These are phyloP conservation scores for Channallabes apus DNA, from an alignment of 2,797 vertebrate species.

Conservation along the genomic window DNA sequence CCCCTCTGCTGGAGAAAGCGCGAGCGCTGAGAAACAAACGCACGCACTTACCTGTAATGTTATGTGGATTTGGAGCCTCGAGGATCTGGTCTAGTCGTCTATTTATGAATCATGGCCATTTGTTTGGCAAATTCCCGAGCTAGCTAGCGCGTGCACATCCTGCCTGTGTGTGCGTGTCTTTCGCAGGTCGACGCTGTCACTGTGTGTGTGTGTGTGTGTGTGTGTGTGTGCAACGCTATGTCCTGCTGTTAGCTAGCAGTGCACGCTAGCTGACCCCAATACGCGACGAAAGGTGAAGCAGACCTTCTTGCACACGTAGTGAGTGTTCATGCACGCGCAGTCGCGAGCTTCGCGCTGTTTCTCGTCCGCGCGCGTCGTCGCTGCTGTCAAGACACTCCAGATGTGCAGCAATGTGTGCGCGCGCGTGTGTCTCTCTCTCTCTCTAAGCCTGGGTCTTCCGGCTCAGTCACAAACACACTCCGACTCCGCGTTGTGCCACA, in stretches of 20 bases:
- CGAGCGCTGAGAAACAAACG: not conserved
- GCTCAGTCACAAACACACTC: not conserved
- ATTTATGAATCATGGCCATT: not conserved
- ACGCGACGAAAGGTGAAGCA: not conserved
- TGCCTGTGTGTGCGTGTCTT: not conserved
- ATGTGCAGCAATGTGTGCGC: conserved; percentile 32
- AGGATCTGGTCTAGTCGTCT: not conserved
- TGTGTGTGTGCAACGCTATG: not conserved
- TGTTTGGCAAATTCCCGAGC: conserved; percentile 20
- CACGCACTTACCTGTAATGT: conserved; percentile 14
- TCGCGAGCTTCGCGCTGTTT: not conserved
- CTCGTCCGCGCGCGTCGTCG: not conserved
- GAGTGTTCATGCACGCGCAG: not conserved
- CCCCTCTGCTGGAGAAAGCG: not conserved
- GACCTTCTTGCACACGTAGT: not conserved
- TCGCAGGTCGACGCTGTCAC: conserved; percentile 10
- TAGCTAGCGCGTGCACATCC: conserved; percentile 36
- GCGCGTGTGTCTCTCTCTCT: not conserved
- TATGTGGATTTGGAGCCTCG: not conserved
- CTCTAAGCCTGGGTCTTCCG: not conserved
- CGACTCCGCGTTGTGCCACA: not conserved
- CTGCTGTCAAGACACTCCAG: conserved; percentile 21
- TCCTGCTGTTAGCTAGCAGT: conserved; percentile 24
- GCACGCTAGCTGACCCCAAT: not conserved
- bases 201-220: not conserved